Evolutionary conservation across 2,797 vertebrate species (phyloP).

Genomic region (Acestrorhynchus altus): DNA sequence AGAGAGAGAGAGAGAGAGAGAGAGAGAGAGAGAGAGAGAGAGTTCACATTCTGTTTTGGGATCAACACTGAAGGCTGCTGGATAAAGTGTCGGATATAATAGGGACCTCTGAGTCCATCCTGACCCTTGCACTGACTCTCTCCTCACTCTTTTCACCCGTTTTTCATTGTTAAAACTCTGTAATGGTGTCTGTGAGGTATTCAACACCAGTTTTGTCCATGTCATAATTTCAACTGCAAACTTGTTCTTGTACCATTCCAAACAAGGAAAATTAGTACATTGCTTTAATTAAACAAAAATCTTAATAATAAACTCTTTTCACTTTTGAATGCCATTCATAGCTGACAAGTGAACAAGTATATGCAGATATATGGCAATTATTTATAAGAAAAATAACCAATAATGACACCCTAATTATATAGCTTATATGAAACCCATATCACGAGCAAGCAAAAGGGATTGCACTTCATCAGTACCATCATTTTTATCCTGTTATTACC

Average conservation of each 20-base stretch:
- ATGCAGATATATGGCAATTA: conserved; percentile 36
- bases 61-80: conserved; percentile 33
- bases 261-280: not conserved
- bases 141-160: conserved; percentile 10
- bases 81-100: conserved; percentile 52
- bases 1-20: conserved; percentile 3
- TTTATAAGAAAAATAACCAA: conserved; percentile 28
- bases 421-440: conserved; percentile 19
- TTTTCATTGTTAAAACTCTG: conserved; percentile 41
- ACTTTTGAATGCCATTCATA: conserved; percentile 3
- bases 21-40: conserved; percentile 12
- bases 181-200: conserved; percentile 31
- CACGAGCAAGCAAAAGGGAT: conserved; percentile 35
- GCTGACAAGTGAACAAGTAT: not conserved
- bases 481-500: conserved; percentile 28
- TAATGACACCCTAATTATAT: conserved; percentile 41
- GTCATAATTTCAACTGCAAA: conserved; percentile 13
- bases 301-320: not conserved
- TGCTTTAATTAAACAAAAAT: not conserved
- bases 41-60: conserved; percentile 50
- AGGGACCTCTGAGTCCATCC: conserved; percentile 39
- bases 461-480: conserved; percentile 7
- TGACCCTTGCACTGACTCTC: conserved; percentile 35
- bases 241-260: not conserved
- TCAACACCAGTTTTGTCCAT: conserved; percentile 11